phyloP scores from a whole-genome alignment of 2,113 vertebrate species.

The Ondatra zibethicus region DNA sequence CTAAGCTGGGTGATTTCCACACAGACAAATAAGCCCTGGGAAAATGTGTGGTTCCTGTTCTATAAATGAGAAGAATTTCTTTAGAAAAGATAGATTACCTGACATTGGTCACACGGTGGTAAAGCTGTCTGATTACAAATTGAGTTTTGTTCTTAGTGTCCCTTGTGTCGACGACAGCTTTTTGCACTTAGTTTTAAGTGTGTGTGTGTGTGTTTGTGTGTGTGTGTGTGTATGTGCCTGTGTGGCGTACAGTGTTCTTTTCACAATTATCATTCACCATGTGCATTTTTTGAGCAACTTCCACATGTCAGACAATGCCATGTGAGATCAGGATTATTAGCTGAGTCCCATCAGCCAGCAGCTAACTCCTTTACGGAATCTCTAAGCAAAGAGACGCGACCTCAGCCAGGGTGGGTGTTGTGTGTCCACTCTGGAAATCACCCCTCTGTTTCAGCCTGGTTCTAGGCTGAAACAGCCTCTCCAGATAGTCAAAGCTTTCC shows the following conservation, averaged over 20 bases:
- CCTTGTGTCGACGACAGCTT: neutral
- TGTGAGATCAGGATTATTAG: neutral
- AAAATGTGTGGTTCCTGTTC: neutral
- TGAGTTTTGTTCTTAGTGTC: neutral
- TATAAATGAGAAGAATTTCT: neutral
- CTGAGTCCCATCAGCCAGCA: neutral
- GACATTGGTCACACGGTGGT: accelerated
- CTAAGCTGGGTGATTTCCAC: neutral
- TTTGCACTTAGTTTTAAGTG: neutral
- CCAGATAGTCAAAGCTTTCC: neutral
- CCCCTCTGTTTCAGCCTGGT: neutral
- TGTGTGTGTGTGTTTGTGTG: too few species aligned
- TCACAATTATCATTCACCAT: neutral
- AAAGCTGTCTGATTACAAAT: neutral
- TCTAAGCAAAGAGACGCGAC: neutral
- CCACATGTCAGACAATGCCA: neutral
- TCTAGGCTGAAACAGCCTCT: neutral
- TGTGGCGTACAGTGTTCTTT: neutral
- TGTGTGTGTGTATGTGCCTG: too few species aligned
- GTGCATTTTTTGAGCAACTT: neutral
- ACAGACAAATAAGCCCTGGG: neutral
- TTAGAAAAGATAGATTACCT: neutral
- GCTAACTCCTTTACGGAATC: neutral
- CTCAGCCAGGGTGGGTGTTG: neutral
- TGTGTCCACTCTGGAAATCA: neutral